A percentile compares a stretch with the other conserved stretches of the same genome.
These are phyloP conservation scores for Lutra lutra DNA, from an alignment of 2,797 vertebrate genomes.

Conservation along the genomic window DNA sequence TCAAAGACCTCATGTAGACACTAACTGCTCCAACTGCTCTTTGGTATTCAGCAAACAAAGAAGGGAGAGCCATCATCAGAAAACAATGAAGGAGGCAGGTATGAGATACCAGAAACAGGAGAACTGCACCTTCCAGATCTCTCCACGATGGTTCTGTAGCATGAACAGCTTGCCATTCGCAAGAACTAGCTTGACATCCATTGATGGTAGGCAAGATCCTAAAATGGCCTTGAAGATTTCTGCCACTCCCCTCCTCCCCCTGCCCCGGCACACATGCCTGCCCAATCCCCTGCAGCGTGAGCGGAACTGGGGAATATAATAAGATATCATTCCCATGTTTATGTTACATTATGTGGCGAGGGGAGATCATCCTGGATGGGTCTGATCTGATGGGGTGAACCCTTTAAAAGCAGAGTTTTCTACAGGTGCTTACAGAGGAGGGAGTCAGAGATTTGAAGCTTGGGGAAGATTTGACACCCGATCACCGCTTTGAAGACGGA, in stretches of 20 bases:
- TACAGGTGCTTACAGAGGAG: background rate
- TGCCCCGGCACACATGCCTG: background rate
- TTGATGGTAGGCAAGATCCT: background rate
- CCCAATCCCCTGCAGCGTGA: background rate
- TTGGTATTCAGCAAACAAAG: background rate
- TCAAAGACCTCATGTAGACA: background rate
- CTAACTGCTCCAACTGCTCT: background rate
- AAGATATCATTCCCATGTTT: background rate
- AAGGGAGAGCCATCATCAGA: background rate
- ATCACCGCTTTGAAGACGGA: background rate
- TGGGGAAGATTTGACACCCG: background rate
- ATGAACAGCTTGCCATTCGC: background rate
- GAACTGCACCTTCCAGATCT: background rate
- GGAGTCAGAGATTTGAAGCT: constrained; percentile 6
- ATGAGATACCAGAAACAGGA: background rate
- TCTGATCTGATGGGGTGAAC: background rate
- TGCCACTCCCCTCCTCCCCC: background rate
- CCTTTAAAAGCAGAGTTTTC: background rate
- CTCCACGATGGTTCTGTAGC: background rate
- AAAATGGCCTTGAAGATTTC: background rate
- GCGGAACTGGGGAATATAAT: background rate
- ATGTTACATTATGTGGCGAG: background rate
- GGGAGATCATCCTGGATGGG: background rate
- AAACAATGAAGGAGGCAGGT: background rate
- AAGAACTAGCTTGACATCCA: background rate